Conservation (phyloP, 2,888 invertebrate species). For the Dynastes tityus region DNA sequence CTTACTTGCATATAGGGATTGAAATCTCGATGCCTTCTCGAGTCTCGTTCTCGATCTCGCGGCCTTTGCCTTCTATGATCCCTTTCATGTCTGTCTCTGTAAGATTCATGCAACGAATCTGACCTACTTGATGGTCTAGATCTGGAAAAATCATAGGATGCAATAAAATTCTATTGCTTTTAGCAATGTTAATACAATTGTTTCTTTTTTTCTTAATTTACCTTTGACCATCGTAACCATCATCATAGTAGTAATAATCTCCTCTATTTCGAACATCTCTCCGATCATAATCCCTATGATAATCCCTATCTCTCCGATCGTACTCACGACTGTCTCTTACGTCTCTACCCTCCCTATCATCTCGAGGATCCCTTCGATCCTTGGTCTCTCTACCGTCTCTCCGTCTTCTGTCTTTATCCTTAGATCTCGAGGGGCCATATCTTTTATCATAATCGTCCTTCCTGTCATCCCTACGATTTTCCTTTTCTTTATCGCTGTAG, state of each 20-base stretch:
- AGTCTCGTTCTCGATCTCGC: constrained; percentile 61
- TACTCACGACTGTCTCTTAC: constrained; percentile 66
- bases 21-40: constrained; percentile 65
- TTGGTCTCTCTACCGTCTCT: constrained; percentile 62
- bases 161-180: background rate
- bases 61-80: constrained; percentile 67
- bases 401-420: constrained; percentile 62
- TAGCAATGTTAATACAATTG: background rate
- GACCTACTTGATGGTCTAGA: constrained; percentile 69
- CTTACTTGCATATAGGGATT: constrained; percentile 66
- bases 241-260: constrained; percentile 67
- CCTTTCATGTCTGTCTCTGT: constrained; percentile 63
- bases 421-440: constrained; percentile 65
- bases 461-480: constrained; percentile 68
- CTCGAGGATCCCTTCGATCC: constrained; percentile 38
- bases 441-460: constrained; percentile 67
- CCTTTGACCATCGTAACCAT: constrained; percentile 63
- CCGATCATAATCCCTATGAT: constrained; percentile 67
- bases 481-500: constrained; percentile 78
- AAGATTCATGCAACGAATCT: constrained; percentile 69
- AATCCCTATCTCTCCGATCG: constrained; percentile 50
- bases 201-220: background rate
- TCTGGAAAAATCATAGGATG: constrained; percentile 47
- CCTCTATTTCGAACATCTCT: constrained; percentile 64
- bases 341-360: constrained; percentile 64